These are phyloP conservation scores for Mimachlamys varia DNA, from an alignment of 2,888 invertebrate genomes.

Conservation along the genomic window DNA sequence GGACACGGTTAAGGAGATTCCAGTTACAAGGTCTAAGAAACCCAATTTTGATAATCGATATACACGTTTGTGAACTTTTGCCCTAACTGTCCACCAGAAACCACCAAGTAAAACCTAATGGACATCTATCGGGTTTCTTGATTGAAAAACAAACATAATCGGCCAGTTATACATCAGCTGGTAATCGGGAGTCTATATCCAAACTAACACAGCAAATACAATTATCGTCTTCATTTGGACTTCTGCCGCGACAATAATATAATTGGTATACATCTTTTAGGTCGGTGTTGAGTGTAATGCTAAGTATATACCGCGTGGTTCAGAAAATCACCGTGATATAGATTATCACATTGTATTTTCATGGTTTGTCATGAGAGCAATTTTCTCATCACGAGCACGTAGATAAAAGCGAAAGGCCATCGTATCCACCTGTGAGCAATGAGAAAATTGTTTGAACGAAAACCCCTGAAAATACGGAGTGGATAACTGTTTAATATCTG, in stretches of 20 bases:
- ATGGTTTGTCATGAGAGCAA: too few relatives aligned
- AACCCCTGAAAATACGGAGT: too few relatives aligned
- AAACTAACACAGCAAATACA: neutral
- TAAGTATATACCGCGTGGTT: too few relatives aligned
- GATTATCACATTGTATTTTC: too few relatives aligned
- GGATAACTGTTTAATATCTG: too few relatives aligned
- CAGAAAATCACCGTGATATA: too few relatives aligned
- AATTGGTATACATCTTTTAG: too few relatives aligned
- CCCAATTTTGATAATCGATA: constrained; percentile 15
- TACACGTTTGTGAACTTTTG: neutral
- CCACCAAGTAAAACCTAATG: constrained; percentile 1
- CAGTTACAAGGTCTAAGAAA: neutral
- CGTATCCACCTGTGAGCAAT: too few relatives aligned
- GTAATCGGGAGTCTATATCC: neutral
- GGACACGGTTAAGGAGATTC: neutral
- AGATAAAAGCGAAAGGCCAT: too few relatives aligned
- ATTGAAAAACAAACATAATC: neutral
- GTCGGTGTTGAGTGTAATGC: too few relatives aligned
- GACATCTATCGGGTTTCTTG: neutral
- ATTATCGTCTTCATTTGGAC: neutral
- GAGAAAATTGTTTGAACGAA: too few relatives aligned
- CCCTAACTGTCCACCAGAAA: neutral
- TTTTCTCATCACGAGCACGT: too few relatives aligned
- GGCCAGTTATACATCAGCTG: neutral
- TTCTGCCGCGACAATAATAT: neutral